phyloP scores from a whole-genome alignment of 2,113 vertebrate genomes.

The Chamaea fasciata region DNA sequence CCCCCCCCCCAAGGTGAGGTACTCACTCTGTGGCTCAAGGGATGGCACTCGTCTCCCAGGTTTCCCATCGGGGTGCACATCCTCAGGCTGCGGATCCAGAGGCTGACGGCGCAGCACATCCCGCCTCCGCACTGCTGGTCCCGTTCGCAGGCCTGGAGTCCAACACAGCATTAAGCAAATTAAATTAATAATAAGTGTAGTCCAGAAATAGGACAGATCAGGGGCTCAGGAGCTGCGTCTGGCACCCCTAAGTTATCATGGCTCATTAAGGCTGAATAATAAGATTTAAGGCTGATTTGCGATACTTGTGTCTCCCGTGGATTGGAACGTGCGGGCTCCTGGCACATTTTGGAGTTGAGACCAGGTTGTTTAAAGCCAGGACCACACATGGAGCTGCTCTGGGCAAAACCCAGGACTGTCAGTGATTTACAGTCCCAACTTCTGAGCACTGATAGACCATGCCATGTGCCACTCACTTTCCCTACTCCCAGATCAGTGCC shows the following conservation, averaged over 20 bases:
- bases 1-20: not conserved
- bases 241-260: not conserved
- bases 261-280: not conserved
- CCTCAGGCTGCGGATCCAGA: constrained; percentile 90
- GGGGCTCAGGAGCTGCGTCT: not conserved
- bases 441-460: not conserved
- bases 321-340: not conserved
- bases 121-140: constrained; percentile 87
- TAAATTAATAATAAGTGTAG: not conserved
- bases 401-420: not conserved
- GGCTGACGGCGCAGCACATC: constrained; percentile 91
- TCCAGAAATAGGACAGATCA: not conserved
- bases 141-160: constrained; percentile 81
- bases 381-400: rapidly evolving
- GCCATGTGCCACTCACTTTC: rapidly evolving
- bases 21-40: constrained; percentile 89
- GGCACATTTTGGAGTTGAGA: not conserved
- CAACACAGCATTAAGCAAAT: not conserved
- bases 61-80: constrained; percentile 90
- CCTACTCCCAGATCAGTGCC: rapidly evolving
- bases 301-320: not conserved
- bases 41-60: constrained; percentile 88
- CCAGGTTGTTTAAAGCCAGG: not conserved
- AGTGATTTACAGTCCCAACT: not conserved
- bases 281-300: not conserved